These are phyloP conservation scores for Cybosia mesomella DNA, from an alignment of 2,888 invertebrate genomes.

Conservation along the genomic window DNA sequence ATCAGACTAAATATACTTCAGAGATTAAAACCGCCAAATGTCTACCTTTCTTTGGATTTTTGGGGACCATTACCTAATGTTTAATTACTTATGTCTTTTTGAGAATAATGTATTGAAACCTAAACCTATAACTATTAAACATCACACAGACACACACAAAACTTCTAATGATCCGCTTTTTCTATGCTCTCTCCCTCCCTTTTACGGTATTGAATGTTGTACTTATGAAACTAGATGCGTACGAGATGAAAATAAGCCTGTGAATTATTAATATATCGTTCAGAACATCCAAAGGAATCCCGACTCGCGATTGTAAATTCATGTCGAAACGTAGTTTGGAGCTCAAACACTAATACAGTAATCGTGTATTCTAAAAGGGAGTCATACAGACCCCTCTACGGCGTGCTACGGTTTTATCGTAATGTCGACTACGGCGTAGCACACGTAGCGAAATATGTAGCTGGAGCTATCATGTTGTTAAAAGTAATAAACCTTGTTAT, in stretches of 20 bases:
- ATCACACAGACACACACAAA: too few relatives aligned
- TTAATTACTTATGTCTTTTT: too few relatives aligned
- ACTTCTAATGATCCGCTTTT: too few relatives aligned
- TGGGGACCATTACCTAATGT: too few relatives aligned
- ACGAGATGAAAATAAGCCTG: not conserved
- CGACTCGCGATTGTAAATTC: conserved; percentile 12
- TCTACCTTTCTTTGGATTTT: too few relatives aligned
- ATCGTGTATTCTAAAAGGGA: conserved; percentile 16
- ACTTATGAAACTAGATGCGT: not conserved
- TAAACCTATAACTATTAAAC: too few relatives aligned
- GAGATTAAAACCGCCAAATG: too few relatives aligned
- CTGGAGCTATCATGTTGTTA: not conserved
- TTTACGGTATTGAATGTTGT: not conserved
- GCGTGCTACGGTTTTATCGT: conserved; percentile 20
- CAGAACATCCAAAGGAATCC: conserved; percentile 16
- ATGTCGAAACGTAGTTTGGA: conserved; percentile 11
- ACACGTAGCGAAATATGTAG: conserved; percentile 14
- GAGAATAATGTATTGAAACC: too few relatives aligned
- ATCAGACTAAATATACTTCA: too few relatives aligned
- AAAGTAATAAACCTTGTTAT: not conserved
- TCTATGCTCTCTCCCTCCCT: not conserved
- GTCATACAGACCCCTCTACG: conserved; percentile 13
- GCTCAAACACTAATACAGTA: conserved; percentile 12
- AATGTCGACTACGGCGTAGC: conserved; percentile 13
- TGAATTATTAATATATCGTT: conserved; percentile 4